Evolutionary conservation across 2,888 invertebrate species (phyloP).

Genomic region (Agriotes lineatus): DNA sequence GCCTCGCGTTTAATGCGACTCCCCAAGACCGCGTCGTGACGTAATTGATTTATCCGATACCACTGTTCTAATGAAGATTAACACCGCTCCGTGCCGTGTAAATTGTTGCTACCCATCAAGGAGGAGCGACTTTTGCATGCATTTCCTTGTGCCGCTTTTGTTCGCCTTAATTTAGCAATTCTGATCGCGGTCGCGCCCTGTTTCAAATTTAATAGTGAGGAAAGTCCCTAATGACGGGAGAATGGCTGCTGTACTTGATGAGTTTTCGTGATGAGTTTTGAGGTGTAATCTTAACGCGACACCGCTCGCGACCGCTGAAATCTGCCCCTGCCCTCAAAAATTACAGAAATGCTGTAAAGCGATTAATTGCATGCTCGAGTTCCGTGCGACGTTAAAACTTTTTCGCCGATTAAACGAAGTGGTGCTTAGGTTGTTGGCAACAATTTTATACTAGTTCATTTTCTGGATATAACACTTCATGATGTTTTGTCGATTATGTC

Average conservation of each 20-base stretch:
- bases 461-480: no score
- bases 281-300: neutral
- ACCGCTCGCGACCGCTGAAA: no score
- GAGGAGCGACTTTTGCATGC: slow-evolving; percentile 24
- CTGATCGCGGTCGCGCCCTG: slow-evolving; percentile 29
- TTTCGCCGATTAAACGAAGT: no score
- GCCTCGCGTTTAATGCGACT: neutral
- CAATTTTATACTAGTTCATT: no score
- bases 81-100: slow-evolving; percentile 15
- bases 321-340: no score
- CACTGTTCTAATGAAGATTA: slow-evolving; percentile 31
- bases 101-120: slow-evolving; percentile 15
- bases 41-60: slow-evolving; percentile 30
- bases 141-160: slow-evolving; percentile 14
- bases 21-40: neutral
- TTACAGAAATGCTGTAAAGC: no score
- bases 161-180: slow-evolving; percentile 34
- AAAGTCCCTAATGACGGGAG: slow-evolving; percentile 24
- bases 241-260: slow-evolving; percentile 23
- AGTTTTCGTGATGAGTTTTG: slow-evolving; percentile 23
- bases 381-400: no score
- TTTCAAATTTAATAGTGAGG: slow-evolving; percentile 33
- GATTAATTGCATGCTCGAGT: no score
- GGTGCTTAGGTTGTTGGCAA: no score
- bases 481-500: no score